Conservation (phyloP, 2,888 invertebrate species). For the Diplolepis rosae region DNA sequence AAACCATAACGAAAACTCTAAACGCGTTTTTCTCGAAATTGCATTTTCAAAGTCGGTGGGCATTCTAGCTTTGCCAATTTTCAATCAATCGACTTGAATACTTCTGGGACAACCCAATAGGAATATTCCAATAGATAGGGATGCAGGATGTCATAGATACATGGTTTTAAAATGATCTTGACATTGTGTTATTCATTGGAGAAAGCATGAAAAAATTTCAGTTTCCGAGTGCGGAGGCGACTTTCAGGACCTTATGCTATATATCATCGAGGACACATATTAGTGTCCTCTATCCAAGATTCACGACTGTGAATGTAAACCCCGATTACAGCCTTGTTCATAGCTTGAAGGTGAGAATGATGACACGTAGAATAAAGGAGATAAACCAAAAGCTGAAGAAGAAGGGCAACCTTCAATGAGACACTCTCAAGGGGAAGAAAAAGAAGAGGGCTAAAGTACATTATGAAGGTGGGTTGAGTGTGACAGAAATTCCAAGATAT, state of each 20-base stretch:
- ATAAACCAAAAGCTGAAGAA: slow-evolving; percentile 37
- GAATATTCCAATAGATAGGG: too few species aligned
- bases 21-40: too few species aligned
- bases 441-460: slow-evolving; percentile 31
- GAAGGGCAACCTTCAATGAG: slow-evolving; percentile 13
- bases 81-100: too few species aligned
- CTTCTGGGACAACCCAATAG: too few species aligned
- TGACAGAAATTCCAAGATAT: slow-evolving; percentile 43
- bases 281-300: slow-evolving; percentile 25
- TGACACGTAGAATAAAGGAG: slow-evolving; percentile 29
- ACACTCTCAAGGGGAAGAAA: slow-evolving; percentile 31
- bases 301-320: slow-evolving; percentile 13
- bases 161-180: too few species aligned
- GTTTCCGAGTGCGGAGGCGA: too few species aligned
- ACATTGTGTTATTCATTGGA: too few species aligned
- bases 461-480: slow-evolving; percentile 34
- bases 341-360: slow-evolving; percentile 13
- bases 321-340: slow-evolving; percentile 27
- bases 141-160: too few species aligned
- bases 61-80: too few species aligned
- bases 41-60: too few species aligned
- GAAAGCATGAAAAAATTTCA: too few species aligned
- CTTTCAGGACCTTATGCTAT: not conserved
- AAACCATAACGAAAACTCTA: too few species aligned
- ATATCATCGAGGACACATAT: not conserved